phyloP scores from a whole-genome alignment of 2,888 invertebrate species.

The Apotomis capreana region DNA sequence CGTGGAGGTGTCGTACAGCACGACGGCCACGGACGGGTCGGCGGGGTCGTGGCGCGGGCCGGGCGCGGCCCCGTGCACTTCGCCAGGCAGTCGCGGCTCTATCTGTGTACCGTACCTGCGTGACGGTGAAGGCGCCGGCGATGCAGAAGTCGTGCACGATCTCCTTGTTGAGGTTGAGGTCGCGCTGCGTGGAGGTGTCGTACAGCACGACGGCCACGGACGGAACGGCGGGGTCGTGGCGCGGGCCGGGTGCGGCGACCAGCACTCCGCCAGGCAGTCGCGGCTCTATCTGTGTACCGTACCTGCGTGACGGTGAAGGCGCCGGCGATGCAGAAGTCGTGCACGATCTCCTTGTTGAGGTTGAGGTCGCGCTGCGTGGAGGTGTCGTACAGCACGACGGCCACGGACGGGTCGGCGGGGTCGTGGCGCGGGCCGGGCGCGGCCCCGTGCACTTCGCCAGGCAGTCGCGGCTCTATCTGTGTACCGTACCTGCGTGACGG shows the following conservation, averaged over 20 bases:
- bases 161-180: constrained; percentile 85
- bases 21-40: constrained; percentile 80
- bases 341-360: constrained; percentile 84
- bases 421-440: too few species aligned
- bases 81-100: too few species aligned
- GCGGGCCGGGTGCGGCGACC: constrained; percentile 77
- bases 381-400: constrained; percentile 86
- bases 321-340: constrained; percentile 75
- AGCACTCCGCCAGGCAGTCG: too few species aligned
- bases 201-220: constrained; percentile 84
- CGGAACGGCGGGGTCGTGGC: constrained; percentile 73
- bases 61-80: constrained; percentile 81
- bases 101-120: too few species aligned
- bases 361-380: constrained; percentile 85
- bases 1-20: constrained; percentile 86
- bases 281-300: too few species aligned
- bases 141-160: constrained; percentile 80
- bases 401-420: constrained; percentile 79
- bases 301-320: constrained; percentile 71
- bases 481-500: too few species aligned
- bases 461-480: too few species aligned
- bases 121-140: neutral
- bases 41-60: constrained; percentile 72
- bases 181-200: constrained; percentile 85
- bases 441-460: too few species aligned